Evolutionary conservation across 1,140 invertebrate genomes (phyloP).

Genomic region (Dendrolimus kikuchii): DNA sequence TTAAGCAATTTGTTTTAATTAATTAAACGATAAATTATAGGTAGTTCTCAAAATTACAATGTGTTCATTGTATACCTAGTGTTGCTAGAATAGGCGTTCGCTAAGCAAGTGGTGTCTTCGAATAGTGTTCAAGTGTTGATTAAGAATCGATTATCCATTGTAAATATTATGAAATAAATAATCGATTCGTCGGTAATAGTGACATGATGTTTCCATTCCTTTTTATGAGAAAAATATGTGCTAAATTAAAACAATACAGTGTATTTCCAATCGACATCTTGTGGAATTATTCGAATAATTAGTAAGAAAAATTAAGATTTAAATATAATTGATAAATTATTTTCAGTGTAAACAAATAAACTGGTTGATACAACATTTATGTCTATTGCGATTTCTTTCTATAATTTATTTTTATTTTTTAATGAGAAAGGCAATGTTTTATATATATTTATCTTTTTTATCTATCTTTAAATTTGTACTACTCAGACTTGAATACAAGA

Average conservation of each 20-base stretch:
- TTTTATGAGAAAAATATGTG: constrained; percentile 9
- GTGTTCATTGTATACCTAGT: constrained; percentile 66
- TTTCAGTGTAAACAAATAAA: constrained; percentile 22
- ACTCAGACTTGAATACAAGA: constrained; percentile 13
- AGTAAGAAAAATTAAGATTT: constrained; percentile 9
- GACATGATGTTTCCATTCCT: constrained; percentile 20
- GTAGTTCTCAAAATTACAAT: constrained; percentile 39
- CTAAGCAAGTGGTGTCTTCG: constrained; percentile 33
- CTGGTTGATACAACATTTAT: constrained; percentile 14
- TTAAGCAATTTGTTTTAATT: too few species aligned
- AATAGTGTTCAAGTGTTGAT: constrained; percentile 44
- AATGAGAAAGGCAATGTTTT: neutral
- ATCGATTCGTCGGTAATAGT: constrained; percentile 21
- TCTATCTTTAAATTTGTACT: constrained; percentile 11
- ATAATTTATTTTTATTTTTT: constrained; percentile 3
- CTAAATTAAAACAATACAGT: constrained; percentile 5
- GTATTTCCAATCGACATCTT: constrained; percentile 8
- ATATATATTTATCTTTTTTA: constrained; percentile 4
- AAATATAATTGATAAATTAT: constrained; percentile 12
- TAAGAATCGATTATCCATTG: constrained; percentile 30
- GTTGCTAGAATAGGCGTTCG: constrained; percentile 51
- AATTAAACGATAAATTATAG: neutral
- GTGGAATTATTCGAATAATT: constrained; percentile 8
- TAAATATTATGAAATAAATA: constrained; percentile 32
- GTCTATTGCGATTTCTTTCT: constrained; percentile 11